These are phyloP conservation scores for Myioborus miniatus DNA, from an alignment of 2,797 vertebrate species.

Conservation along the genomic window DNA sequence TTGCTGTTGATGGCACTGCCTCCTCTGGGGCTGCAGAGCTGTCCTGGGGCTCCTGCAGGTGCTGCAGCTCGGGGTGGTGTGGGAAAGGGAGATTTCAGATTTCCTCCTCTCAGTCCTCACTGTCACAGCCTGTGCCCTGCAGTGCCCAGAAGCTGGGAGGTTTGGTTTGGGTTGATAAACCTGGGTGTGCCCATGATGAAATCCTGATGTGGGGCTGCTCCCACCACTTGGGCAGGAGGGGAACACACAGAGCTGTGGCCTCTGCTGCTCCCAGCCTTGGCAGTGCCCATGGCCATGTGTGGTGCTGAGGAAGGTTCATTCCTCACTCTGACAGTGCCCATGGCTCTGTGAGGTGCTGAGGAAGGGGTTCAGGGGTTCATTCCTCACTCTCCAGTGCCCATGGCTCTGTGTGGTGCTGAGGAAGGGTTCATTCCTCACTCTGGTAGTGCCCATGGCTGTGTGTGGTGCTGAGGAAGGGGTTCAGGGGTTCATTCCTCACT, in stretches of 20 bases:
- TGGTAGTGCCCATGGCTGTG: not conserved
- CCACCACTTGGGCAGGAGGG: accelerated
- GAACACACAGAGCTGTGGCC: not conserved
- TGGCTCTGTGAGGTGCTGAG: not conserved
- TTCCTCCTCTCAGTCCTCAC: not conserved
- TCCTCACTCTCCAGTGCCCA: not conserved
- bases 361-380: too few relatives aligned
- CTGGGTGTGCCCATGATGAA: accelerated
- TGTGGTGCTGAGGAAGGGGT: not conserved
- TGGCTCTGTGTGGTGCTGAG: not conserved
- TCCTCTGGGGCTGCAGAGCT: not conserved
- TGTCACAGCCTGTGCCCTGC: not conserved
- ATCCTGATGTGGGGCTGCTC: not conserved
- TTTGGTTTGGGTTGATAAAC: not conserved
- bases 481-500: too few relatives aligned
- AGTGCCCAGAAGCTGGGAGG: not conserved
- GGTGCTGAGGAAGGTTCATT: too few relatives aligned
- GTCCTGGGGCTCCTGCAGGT: not conserved
- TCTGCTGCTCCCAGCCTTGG: not conserved
- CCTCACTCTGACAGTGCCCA: not conserved
- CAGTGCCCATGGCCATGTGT: not conserved
- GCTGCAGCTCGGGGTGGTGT: not conserved
- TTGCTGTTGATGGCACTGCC: not conserved
- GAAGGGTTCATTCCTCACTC: not conserved
- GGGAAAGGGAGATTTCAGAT: not conserved